Evolutionary conservation across 2,797 vertebrate genomes (phyloP).

Genomic region (Capromys pilorides): DNA sequence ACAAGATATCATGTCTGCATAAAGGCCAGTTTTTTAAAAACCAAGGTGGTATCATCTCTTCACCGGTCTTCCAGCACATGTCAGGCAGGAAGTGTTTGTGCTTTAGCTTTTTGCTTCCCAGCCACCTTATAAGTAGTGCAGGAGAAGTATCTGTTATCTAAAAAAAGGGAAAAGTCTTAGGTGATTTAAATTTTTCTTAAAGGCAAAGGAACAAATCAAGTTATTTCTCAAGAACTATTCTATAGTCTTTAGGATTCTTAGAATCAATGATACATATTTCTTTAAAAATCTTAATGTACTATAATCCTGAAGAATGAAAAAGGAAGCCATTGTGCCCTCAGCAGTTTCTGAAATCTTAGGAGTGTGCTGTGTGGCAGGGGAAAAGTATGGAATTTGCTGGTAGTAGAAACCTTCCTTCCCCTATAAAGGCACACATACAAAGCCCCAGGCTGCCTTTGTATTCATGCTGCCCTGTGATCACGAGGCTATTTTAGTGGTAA

Average conservation of each 20-base stretch:
- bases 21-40: background rate
- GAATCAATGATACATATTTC: background rate
- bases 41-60: background rate
- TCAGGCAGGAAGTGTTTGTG: background rate
- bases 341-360: background rate
- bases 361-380: background rate
- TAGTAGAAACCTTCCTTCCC: background rate
- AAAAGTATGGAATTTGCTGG: background rate
- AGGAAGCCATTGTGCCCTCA: background rate
- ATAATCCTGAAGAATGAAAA: background rate
- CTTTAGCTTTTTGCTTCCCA: background rate
- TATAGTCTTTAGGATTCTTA: constrained; percentile 6
- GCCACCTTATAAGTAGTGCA: too few relatives aligned
- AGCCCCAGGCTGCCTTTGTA: background rate
- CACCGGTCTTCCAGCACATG: background rate
- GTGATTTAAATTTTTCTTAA: constrained; percentile 2
- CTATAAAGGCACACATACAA: background rate
- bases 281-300: background rate
- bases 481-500: background rate
- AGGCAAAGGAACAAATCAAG: background rate
- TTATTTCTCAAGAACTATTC: constrained; percentile 43
- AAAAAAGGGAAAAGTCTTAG: background rate
- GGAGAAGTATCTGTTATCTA: background rate
- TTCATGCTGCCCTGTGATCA: background rate
- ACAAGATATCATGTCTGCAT: too few relatives aligned